A percentile compares a stretch with the other conserved stretches of the same genome.
phyloP scores from a whole-genome alignment of 2,797 vertebrate species.

The Sebastes kiyomatsui region DNA sequence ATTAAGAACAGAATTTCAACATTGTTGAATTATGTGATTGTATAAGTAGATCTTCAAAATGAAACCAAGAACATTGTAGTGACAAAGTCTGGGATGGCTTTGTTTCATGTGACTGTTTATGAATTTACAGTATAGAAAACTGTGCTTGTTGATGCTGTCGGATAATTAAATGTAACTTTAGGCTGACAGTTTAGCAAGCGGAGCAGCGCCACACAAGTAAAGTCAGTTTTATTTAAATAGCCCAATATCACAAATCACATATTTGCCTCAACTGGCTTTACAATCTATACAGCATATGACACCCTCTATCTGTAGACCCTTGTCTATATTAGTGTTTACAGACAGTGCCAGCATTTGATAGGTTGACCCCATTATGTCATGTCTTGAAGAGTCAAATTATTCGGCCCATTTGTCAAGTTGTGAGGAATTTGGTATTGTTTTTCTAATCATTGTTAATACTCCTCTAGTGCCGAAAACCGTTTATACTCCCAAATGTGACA shows the following conservation, averaged over 20 bases:
- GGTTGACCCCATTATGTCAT: neutral
- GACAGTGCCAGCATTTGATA: conserved; percentile 11
- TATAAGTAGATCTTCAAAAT: neutral
- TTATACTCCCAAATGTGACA: neutral
- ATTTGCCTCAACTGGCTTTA: neutral
- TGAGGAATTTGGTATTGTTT: neutral
- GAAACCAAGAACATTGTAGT: neutral
- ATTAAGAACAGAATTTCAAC: neutral
- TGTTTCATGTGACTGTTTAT: conserved; percentile 32
- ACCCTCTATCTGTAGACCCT: neutral
- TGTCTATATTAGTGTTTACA: neutral
- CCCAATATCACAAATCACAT: neutral
- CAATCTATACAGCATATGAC: neutral
- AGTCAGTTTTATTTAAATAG: neutral
- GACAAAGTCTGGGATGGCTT: neutral
- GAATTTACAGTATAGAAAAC: conserved; percentile 1
- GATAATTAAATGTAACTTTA: neutral
- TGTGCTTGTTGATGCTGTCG: neutral
- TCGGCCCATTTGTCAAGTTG: neutral
- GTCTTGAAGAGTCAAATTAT: neutral
- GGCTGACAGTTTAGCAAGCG: neutral
- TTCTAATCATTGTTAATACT: neutral
- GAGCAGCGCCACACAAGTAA: neutral
- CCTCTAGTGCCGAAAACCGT: neutral
- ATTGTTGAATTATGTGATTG: neutral